Conservation (phyloP, 2,797 vertebrate species). For the Lates japonicus region DNA sequence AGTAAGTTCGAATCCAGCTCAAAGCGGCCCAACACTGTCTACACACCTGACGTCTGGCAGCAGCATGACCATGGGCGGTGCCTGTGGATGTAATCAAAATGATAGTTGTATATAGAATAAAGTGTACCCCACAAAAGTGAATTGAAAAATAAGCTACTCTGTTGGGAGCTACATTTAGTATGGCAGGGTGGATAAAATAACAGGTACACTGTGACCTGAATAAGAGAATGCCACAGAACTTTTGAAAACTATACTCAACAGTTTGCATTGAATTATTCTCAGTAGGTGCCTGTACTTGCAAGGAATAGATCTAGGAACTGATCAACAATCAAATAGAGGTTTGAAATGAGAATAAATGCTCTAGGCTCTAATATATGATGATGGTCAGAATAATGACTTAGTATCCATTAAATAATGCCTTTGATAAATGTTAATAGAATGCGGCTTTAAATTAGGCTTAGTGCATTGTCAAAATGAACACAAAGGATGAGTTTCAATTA, state of each 20-base stretch:
- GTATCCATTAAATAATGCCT: too few species aligned
- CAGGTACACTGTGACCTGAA: too few species aligned
- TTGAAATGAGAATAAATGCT: too few species aligned
- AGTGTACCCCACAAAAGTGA: neutral
- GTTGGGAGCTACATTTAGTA: too few species aligned
- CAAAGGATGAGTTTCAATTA: neutral
- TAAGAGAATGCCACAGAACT: too few species aligned
- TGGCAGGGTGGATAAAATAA: conserved; percentile 1
- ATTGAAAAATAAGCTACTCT: too few species aligned
- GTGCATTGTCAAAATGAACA: neutral
- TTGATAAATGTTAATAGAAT: too few species aligned
- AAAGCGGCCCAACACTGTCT: conserved; percentile 7
- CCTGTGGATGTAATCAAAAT: conserved; percentile 5
- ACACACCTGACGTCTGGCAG: conserved; percentile 45
- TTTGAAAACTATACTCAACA: too few species aligned
- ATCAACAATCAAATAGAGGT: neutral
- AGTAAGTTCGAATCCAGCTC: neutral
- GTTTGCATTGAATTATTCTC: too few species aligned
- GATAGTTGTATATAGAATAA: neutral
- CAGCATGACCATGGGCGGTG: neutral
- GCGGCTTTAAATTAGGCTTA: neutral
- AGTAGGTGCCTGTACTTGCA: neutral
- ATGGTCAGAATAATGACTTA: too few species aligned
- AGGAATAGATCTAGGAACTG: neutral
- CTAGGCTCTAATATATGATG: too few species aligned